A percentile compares a stretch with the other conserved stretches of the same genome.
Evolutionary conservation across 2,888 invertebrate species (phyloP).

Genomic region (Melieria picta): DNA sequence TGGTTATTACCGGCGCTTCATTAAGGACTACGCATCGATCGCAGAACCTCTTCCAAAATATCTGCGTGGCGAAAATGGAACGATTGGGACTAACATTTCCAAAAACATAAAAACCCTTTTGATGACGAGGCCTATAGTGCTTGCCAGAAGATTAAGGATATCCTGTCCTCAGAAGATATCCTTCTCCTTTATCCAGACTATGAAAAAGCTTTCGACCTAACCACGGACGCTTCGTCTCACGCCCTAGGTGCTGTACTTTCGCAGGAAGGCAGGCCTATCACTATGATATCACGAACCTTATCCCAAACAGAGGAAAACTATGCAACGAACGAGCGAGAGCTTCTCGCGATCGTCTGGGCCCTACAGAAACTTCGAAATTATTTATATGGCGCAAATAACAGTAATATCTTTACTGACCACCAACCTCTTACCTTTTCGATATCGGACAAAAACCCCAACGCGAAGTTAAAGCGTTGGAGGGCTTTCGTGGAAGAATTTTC

Average conservation of each 20-base stretch:
- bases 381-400: conserved; percentile 2
- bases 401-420: too few relatives aligned
- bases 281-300: conserved; percentile 2
- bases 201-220: conserved; percentile 32
- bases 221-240: conserved; percentile 34
- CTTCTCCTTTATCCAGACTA: conserved; percentile 33
- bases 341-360: conserved; percentile 4
- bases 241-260: conserved; percentile 21
- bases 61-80: conserved; percentile 32
- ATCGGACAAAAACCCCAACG: too few relatives aligned
- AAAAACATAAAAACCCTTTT: conserved; percentile 29
- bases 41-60: conserved; percentile 30
- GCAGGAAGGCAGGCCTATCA: conserved; percentile 20
- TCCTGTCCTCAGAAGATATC: conserved; percentile 30
- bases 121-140: conserved; percentile 30
- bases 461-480: too few relatives aligned
- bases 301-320: background rate
- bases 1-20: conserved; percentile 30
- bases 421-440: too few relatives aligned
- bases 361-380: conserved; percentile 13
- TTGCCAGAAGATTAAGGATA: conserved; percentile 25
- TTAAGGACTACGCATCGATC: conserved; percentile 33
- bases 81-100: conserved; percentile 28
- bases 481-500: too few relatives aligned
- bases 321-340: conserved; percentile 2